A percentile compares a stretch with the other conserved stretches of the same genome.
These are phyloP conservation scores for Otocyon megalotis DNA, from an alignment of 2,113 vertebrate genomes.

Conservation along the genomic window DNA sequence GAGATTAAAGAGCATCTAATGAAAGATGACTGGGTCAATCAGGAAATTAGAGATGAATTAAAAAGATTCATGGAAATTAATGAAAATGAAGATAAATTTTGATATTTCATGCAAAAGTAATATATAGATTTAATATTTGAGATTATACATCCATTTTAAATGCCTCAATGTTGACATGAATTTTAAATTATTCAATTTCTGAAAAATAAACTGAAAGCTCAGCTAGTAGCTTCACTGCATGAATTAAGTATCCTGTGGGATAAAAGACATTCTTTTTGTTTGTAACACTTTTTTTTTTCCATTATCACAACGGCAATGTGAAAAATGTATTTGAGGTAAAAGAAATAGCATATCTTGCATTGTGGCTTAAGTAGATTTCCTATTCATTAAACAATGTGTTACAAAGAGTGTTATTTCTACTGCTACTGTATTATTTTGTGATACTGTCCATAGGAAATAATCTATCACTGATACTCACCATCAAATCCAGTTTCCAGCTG, in stretches of 20 bases:
- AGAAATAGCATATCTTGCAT: conserved; percentile 83
- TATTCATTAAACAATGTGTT: conserved; percentile 87
- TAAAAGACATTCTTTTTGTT: conserved; percentile 82
- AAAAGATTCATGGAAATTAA: no score
- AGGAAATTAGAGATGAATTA: no score
- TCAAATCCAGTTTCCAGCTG: conserved; percentile 85
- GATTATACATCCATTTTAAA: conserved; percentile 50
- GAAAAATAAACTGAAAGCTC: conserved; percentile 75
- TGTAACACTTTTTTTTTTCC: conserved; percentile 78
- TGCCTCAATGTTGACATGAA: conserved; percentile 14
- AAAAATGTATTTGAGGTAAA: conserved; percentile 85
- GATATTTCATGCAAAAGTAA: conserved; percentile 22
- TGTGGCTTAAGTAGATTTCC: conserved; percentile 87
- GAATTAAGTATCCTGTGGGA: conserved; percentile 79
- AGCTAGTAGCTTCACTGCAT: conserved; percentile 73
- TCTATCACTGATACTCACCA: conserved; percentile 80
- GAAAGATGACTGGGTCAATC: no score
- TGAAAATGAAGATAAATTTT: no score
- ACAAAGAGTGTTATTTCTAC: conserved; percentile 81
- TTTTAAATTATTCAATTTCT: conserved; percentile 53
- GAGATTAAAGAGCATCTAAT: no score
- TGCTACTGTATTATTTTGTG: conserved; percentile 77
- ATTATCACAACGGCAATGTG: conserved; percentile 81
- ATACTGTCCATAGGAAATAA: conserved; percentile 81
- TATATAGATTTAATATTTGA: conserved; percentile 31